Conservation (phyloP, 2,888 invertebrate species). For the Baccha elongata region DNA sequence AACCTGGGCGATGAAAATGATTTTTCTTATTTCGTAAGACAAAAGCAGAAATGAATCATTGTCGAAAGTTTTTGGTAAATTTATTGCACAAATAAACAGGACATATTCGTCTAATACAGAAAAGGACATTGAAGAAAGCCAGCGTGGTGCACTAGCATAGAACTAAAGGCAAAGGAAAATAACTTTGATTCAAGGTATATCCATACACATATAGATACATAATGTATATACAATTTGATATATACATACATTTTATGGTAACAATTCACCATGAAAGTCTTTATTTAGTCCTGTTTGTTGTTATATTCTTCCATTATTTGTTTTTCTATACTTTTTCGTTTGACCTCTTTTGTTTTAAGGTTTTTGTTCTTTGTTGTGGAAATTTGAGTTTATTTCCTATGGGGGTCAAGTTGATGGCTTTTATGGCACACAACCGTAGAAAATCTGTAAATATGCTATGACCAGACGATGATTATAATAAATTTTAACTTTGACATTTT, state of each 20-base stretch:
- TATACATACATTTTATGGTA: background rate
- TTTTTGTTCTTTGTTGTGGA: conserved; percentile 6
- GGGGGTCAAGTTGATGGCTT: conserved; percentile 15
- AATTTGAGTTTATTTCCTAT: conserved; percentile 38
- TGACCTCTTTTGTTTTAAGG: conserved; percentile 7
- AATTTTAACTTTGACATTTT: conserved; percentile 57
- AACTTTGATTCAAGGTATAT: conserved; percentile 36
- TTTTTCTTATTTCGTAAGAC: conserved; percentile 42
- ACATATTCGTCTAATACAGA: conserved; percentile 64
- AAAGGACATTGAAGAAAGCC: conserved; percentile 38
- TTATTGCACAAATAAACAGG: conserved; percentile 64
- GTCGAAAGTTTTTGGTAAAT: conserved; percentile 56
- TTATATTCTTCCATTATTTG: background rate
- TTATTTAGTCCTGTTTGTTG: conserved; percentile 35
- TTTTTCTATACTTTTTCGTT: conserved; percentile 6
- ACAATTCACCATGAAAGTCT: conserved; percentile 37
- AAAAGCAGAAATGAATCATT: conserved; percentile 67
- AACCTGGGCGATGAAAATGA: conserved; percentile 17
- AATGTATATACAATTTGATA: background rate
- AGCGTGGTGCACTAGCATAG: conserved; percentile 10
- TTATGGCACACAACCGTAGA: background rate
- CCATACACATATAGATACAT: too few relatives aligned
- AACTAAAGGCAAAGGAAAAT: conserved; percentile 48
- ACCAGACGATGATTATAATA: conserved; percentile 60
- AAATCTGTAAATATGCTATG: conserved; percentile 41